phyloP scores from a whole-genome alignment of 2,797 vertebrate genomes.

The Gymnodraco acuticeps region DNA sequence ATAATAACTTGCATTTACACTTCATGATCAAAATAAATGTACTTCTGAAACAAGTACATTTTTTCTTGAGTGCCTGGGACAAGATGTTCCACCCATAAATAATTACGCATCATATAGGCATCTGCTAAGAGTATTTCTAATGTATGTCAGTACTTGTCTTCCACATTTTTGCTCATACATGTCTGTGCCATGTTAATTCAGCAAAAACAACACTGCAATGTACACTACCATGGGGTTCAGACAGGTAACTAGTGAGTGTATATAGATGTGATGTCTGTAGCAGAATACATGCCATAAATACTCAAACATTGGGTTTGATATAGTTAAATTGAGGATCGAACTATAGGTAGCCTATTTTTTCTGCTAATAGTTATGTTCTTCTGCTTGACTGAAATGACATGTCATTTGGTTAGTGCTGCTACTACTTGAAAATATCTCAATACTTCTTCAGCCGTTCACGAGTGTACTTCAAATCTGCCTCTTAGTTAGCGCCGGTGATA shows the following conservation, averaged over 20 bases:
- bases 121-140: not conserved
- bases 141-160: not conserved
- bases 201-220: not conserved
- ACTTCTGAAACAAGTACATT: not conserved
- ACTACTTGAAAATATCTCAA: not conserved
- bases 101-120: not conserved
- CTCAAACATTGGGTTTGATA: not conserved
- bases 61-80: not conserved
- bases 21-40: not conserved
- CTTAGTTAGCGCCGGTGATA: not conserved
- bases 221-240: not conserved
- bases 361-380: not conserved
- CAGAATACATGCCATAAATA: not conserved
- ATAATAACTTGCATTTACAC: not conserved
- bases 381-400: not conserved
- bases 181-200: not conserved
- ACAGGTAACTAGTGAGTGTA: too few species aligned
- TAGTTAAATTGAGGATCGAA: not conserved
- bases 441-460: not conserved
- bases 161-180: not conserved
- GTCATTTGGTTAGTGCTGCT: not conserved
- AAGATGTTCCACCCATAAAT: not conserved
- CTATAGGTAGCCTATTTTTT: not conserved
- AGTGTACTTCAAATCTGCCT: not conserved
- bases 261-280: not conserved